Base-by-base conservation (phyloP, 1,140 invertebrate genomes). In the Achatina immaculata region DNA sequence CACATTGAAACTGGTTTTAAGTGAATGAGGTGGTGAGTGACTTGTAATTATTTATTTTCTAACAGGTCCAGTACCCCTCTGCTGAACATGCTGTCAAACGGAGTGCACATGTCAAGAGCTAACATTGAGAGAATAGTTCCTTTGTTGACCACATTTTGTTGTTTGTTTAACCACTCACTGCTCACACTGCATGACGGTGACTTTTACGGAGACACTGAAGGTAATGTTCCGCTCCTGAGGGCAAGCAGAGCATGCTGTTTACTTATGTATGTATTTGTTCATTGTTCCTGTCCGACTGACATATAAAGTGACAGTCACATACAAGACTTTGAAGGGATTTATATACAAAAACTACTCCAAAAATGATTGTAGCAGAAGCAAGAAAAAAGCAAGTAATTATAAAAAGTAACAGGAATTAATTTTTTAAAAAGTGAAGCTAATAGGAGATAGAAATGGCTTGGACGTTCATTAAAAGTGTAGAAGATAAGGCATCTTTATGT, bases 171-270 rank as follows among this genome's bases (percentile, higher is more conserved):
- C 65, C 92, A 96, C 42, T 92, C 97, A 1, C 93, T 97, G 58
- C 94, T 95, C 0, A 97, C 96, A 0, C 89, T 98, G 28, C 96
- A 98, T 86, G 96, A 98, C 90, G 94, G 94, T 4, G 97, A 98
- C 89, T 97, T 98, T 85, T 91, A 92, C 81, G 91, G 90, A 48
- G 90, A 90, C 51, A 83, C 78, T 69, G 66, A 69, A 82, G 82
- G 88, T 89, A 79, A 84, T 69, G 55, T 55, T 66, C 34, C 2
- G 24, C 6, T 73, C 21, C 45, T 71, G 43, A 45, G 7, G 43
- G 7, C 43, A 7, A 45, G 7, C 43, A 9, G 43, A 45, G 7
- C 43, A 45, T 9, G 43, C 43, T 58, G 55, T 58, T 14, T 48
- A 11, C 7, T 48, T 19, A 7, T 58, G 55, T 58, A n/a, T 58